These are phyloP conservation scores for Saimiri boliviensis DNA, from an alignment of 2,113 vertebrate genomes.

Conservation along the genomic window DNA sequence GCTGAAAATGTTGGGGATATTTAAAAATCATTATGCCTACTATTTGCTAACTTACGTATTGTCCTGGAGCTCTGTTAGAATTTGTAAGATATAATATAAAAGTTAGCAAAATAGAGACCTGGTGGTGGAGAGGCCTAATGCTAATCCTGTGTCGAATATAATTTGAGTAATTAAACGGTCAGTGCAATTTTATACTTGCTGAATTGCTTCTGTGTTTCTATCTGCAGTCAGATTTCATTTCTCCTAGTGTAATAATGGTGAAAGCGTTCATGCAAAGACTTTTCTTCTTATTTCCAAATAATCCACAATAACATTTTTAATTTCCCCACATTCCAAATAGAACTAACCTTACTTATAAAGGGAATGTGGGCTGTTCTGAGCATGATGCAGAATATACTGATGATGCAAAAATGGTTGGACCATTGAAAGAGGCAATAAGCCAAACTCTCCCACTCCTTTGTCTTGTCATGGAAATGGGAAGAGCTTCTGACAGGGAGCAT, in stretches of 20 bases:
- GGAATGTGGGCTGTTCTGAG: not conserved
- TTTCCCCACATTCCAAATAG: not conserved
- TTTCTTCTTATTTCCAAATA: not conserved
- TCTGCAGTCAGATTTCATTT: not conserved
- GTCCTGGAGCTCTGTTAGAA: not conserved
- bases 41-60: not conserved
- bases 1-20: not conserved
- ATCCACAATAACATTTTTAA: not conserved
- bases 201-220: not conserved
- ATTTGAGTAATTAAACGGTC: slow-evolving; percentile 44
- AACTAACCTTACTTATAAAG: not conserved
- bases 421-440: not conserved
- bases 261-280: not conserved
- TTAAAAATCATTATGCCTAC: slow-evolving; percentile 35
- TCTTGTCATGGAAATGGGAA: not conserved
- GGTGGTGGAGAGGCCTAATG: not conserved
- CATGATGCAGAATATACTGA: not conserved
- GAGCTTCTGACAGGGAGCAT: not conserved
- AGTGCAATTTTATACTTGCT: slow-evolving; percentile 18
- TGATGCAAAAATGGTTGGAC: not conserved
- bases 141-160: slow-evolving; percentile 22
- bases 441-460: not conserved
- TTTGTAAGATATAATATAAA: not conserved
- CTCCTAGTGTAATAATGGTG: not conserved
- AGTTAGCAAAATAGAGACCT: not conserved